Evolutionary conservation across 2,797 vertebrate species (phyloP).

Genomic region (Echiichthys vipera): DNA sequence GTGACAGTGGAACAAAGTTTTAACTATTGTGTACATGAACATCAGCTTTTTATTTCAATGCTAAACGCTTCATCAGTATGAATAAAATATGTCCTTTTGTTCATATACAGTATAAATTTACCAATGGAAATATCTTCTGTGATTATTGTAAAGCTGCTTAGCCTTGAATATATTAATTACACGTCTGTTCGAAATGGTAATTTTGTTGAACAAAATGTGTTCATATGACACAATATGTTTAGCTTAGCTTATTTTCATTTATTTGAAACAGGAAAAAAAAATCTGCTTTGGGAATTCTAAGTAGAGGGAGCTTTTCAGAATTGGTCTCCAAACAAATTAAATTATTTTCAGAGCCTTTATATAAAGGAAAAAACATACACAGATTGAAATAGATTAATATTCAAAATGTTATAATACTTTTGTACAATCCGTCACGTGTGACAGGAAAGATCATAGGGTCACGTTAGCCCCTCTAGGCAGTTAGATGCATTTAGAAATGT

Average conservation of each 20-base stretch:
- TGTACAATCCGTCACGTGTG: conserved; percentile 14
- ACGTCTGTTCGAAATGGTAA: not conserved
- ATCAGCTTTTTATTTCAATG: conserved; percentile 30
- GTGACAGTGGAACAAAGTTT: conserved; percentile 47
- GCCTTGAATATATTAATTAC: not conserved
- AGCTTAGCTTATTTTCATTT: not conserved
- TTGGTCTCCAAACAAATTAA: conserved; percentile 4
- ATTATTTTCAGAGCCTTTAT: not conserved
- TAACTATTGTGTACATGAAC: not conserved
- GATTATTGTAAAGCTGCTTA: not conserved
- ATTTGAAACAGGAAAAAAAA: conserved; percentile 1
- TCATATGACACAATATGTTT: not conserved
- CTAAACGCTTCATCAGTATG: conserved; percentile 16
- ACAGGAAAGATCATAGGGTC: conserved; percentile 38
- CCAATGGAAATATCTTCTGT: not conserved
- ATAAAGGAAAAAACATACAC: not conserved
- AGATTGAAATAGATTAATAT: conserved; percentile 17
- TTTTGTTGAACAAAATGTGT: conserved; percentile 4
- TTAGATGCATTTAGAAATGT: conserved; percentile 64
- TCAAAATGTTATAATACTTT: conserved; percentile 7
- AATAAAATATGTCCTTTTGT: conserved; percentile 4
- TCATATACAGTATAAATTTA: not conserved
- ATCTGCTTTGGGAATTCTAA: conserved; percentile 4
- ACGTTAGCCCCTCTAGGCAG: conserved; percentile 25
- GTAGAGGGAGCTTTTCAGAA: not conserved